Base-by-base conservation (phyloP, 2,888 invertebrate genomes). In the Campaea margaritaria region DNA sequence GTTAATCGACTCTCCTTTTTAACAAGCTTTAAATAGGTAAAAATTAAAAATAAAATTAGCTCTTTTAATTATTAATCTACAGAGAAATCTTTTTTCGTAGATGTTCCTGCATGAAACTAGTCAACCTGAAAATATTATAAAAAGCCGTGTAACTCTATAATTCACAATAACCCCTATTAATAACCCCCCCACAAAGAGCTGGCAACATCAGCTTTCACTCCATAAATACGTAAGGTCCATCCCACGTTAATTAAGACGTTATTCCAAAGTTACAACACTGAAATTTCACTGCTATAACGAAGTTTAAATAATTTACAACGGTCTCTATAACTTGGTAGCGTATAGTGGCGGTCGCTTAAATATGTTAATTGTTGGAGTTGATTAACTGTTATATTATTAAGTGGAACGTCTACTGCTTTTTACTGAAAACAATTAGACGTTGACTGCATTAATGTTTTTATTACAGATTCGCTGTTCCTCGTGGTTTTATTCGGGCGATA, bases 231-330 rank as follows among this genome's bases (percentile, higher is more conserved):
- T 46, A 56, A 60, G 46, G 58, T 55, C 55, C 58, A 56, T 58
- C 43, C 15, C 49, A 58, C 52, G 64, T 64, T 67, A 69, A 69
- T 66, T 62, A 67, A 67, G 69, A 63, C 58, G 56, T 62, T 61
- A 58, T 67, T 53, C 58, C 53, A 7, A 53, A 66, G 62, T 63
- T 59, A 62, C 52, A 52, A 57, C 56, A 21, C 28, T 43, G 47
- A 55, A 21, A 55, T 50, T 56, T 60, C 54, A 31, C 34, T 16
- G 47, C 2, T 42, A 54, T 69, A 70, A 70, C 66, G 65, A 70
- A 65, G 66, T 64, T 69, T 70, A 66, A 67, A 70, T 69, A 70
- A 67, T 69, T 67, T 55, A 70, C 53, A 55, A 13, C 51, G 47
- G 11, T 31, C 34, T 38, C 39, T 11, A 45, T 48, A 56, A 51